phyloP scores from a whole-genome alignment of 2,888 invertebrate genomes.

The Chymomyza procnemis region DNA sequence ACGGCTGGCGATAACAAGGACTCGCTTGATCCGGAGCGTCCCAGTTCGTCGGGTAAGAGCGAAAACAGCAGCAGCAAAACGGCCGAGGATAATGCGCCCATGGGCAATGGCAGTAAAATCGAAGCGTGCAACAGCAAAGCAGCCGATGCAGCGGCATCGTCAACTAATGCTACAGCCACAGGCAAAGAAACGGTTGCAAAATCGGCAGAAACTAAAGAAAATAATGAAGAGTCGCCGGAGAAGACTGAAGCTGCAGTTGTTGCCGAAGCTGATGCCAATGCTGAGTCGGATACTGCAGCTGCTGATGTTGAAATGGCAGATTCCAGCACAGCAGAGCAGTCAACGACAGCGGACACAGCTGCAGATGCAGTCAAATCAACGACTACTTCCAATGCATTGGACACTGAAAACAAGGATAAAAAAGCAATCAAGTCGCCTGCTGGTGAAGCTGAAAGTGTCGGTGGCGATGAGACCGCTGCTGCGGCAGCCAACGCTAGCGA shows the following conservation, averaged over 20 bases:
- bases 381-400: conserved; percentile 34
- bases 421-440: conserved; percentile 31
- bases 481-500: conserved; percentile 52
- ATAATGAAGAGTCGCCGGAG: background rate
- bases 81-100: conserved; percentile 40
- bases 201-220: conserved; percentile 47
- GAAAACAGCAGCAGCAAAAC: conserved; percentile 40
- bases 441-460: conserved; percentile 14
- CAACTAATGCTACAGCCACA: background rate
- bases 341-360: conserved; percentile 11
- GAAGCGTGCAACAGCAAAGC: conserved; percentile 41
- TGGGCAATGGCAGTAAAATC: conserved; percentile 58
- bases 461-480: conserved; percentile 37
- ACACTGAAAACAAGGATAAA: conserved; percentile 42
- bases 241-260: conserved; percentile 32
- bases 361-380: conserved; percentile 25
- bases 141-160: conserved; percentile 21
- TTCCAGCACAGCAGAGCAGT: conserved; percentile 25
- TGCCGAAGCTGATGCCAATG: conserved; percentile 2
- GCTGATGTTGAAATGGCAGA: conserved; percentile 27
- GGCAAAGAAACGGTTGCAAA: conserved; percentile 41
- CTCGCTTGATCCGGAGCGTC: conserved; percentile 78
- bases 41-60: conserved; percentile 79
- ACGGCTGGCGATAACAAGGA: conserved; percentile 76
- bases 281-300: conserved; percentile 6